Percentiles rank a stretch among this genome's conserved stretches.
Conservation (phyloP, 2,888 invertebrate species). For the Deilephila elpenor region DNA sequence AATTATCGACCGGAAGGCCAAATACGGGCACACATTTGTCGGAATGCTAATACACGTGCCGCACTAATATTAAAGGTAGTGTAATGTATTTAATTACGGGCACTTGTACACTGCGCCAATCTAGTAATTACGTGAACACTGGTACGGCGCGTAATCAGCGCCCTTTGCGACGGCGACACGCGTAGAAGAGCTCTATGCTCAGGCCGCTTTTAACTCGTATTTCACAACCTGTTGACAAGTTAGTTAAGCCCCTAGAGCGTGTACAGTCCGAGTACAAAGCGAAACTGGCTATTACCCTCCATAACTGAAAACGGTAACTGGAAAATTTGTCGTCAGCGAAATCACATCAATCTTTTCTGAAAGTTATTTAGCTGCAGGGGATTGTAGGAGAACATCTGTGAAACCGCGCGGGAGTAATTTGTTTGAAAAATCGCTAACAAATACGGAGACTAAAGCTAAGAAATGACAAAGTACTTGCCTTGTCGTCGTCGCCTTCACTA, state of each 20-base stretch:
- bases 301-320: slow-evolving; percentile 32
- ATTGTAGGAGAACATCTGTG: background rate
- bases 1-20: background rate
- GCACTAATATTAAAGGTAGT: slow-evolving; percentile 59
- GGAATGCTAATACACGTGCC: slow-evolving; percentile 3
- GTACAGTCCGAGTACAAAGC: slow-evolving; percentile 66
- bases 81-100: slow-evolving; percentile 79
- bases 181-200: slow-evolving; percentile 69
- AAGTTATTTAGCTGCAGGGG: background rate
- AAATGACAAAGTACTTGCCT: slow-evolving; percentile 86
- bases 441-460: slow-evolving; percentile 38
- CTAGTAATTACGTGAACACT: slow-evolving; percentile 78
- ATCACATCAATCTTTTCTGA: background rate
- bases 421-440: slow-evolving; percentile 58
- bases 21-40: background rate
- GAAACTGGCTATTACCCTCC: slow-evolving; percentile 43
- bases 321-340: slow-evolving; percentile 45
- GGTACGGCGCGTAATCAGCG: slow-evolving; percentile 76
- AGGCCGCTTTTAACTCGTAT: slow-evolving; percentile 72
- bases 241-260: slow-evolving; percentile 70
- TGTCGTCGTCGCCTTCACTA: slow-evolving; percentile 96
- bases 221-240: slow-evolving; percentile 82
- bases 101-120: slow-evolving; percentile 77
- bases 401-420: slow-evolving; percentile 38
- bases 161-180: slow-evolving; percentile 75